phyloP scores from a whole-genome alignment of 2,113 vertebrate species.

The Cettia cetti region DNA sequence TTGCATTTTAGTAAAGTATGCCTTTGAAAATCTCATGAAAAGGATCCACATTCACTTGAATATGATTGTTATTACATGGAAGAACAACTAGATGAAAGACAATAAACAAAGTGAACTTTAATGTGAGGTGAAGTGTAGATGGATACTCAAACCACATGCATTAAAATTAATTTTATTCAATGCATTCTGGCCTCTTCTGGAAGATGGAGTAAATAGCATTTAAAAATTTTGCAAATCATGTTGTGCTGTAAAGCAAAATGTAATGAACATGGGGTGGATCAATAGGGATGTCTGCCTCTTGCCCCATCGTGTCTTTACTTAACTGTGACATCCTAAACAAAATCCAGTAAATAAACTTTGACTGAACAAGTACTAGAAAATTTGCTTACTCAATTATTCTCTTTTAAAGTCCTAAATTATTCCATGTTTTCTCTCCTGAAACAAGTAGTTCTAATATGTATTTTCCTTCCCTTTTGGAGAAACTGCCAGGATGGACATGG shows the following conservation, averaged over 20 bases:
- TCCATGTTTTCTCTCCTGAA: background rate
- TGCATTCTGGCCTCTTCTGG: background rate
- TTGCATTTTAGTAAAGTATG: constrained; percentile 21
- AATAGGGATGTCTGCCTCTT: background rate
- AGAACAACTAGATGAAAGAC: background rate
- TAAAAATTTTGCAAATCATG: background rate
- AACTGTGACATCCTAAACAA: background rate
- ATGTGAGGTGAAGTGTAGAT: background rate
- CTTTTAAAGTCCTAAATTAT: background rate
- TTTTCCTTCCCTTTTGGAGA: background rate
- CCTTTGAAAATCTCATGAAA: constrained; percentile 8
- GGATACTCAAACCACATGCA: background rate
- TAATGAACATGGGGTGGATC: background rate
- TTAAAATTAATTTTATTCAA: background rate
- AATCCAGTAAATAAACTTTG: background rate
- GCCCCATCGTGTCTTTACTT: background rate
- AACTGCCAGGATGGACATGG: rapidly evolving
- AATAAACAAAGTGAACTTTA: background rate
- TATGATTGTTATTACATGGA: background rate
- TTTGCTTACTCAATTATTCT: background rate
- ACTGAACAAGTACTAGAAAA: background rate
- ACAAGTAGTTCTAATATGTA: background rate
- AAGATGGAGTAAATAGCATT: background rate
- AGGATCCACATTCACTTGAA: background rate
- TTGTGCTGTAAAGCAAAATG: background rate